A percentile compares a stretch with the other conserved stretches of the same genome.
These are phyloP conservation scores for Oreonectes daqikongensis DNA, from an alignment of 2,797 vertebrate genomes.

Conservation along the genomic window DNA sequence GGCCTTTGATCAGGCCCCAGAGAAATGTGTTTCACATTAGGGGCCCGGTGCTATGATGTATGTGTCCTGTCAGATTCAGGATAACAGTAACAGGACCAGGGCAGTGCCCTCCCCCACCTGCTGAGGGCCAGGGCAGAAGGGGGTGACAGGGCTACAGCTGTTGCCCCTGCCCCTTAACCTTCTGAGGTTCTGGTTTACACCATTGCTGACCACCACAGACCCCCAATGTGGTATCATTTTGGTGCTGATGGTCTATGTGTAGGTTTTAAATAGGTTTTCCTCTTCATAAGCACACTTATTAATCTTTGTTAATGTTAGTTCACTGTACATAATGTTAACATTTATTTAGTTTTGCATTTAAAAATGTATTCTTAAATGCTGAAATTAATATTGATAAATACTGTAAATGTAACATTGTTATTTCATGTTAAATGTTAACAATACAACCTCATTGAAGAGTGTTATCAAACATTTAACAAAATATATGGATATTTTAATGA, in stretches of 20 bases:
- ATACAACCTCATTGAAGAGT: no score
- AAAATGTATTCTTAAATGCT: no score
- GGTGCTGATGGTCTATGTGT: neutral
- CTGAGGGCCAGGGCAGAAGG: constrained; percentile 63
- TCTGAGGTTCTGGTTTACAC: constrained; percentile 12
- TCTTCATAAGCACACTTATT: neutral
- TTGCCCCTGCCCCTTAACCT: constrained; percentile 21
- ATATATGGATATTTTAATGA: no score
- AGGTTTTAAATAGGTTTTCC: neutral
- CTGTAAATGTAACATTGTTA: no score
- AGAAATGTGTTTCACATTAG: constrained; percentile 79
- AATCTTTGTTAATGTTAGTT: no score
- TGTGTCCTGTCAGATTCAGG: constrained; percentile 90
- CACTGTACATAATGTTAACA: no score
- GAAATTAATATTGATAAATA: no score
- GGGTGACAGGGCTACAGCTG: constrained; percentile 12
- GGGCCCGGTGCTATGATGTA: constrained; percentile 81
- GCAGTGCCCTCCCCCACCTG: constrained; percentile 78
- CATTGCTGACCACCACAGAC: constrained; percentile 18
- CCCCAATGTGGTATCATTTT: neutral
- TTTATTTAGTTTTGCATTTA: no score
- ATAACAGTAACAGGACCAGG: constrained; percentile 87
- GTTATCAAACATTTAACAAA: no score
- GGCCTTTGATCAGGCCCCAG: constrained; percentile 78
- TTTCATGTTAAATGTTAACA: no score